These are phyloP conservation scores for Hydrophis major DNA, from an alignment of 2,797 vertebrate species.

Conservation along the genomic window DNA sequence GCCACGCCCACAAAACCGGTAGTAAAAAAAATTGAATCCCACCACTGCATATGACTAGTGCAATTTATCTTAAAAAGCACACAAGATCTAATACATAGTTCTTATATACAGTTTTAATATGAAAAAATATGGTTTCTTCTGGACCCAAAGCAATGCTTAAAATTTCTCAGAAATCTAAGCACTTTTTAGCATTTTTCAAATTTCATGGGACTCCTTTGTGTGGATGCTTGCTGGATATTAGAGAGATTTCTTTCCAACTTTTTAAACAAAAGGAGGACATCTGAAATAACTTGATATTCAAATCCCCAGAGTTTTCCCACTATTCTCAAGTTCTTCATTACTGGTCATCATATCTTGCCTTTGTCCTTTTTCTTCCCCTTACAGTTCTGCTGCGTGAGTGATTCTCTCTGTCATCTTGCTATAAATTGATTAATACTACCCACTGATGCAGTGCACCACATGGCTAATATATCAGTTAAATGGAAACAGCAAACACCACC, in stretches of 20 bases:
- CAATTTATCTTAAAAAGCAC: background rate
- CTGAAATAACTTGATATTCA: slow-evolving; percentile 48
- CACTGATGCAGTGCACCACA: slow-evolving; percentile 80
- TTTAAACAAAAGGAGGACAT: slow-evolving; percentile 35
- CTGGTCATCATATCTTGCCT: slow-evolving; percentile 70
- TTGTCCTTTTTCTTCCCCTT: slow-evolving; percentile 69
- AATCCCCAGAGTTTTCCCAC: slow-evolving; percentile 43
- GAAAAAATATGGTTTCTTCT: background rate
- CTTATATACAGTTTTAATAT: slow-evolving; percentile 1
- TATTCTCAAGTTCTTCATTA: slow-evolving; percentile 62
- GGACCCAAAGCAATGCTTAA: background rate
- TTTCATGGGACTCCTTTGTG: slow-evolving; percentile 41
- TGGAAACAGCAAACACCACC: slow-evolving; percentile 83
- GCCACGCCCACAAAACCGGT: too few relatives aligned
- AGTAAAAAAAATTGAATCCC: too few relatives aligned
- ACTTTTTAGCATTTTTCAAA: background rate
- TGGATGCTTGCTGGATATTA: slow-evolving; percentile 36
- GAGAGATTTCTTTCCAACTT: slow-evolving; percentile 55
- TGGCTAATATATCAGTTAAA: slow-evolving; percentile 85
- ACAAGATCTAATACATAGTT: background rate
- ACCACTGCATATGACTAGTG: background rate
- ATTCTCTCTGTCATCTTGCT: slow-evolving; percentile 80
- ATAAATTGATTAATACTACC: slow-evolving; percentile 81
- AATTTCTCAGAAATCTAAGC: background rate
- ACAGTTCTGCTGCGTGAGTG: slow-evolving; percentile 73